phyloP scores from a whole-genome alignment of 2,888 invertebrate genomes.

The Piscicola geometra region DNA sequence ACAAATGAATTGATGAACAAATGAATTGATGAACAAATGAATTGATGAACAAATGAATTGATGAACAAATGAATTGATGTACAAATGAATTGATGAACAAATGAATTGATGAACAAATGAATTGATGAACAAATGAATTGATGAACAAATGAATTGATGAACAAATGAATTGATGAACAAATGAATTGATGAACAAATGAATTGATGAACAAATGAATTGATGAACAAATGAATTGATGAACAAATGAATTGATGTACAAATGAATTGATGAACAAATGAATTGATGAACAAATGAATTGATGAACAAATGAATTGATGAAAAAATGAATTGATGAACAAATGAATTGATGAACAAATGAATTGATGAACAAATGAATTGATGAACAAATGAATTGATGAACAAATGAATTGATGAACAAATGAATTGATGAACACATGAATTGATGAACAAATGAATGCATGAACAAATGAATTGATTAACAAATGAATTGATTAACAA shows the following conservation, averaged over 20 bases:
- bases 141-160: no score
- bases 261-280: neutral
- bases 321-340: neutral
- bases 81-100: neutral
- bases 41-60: no score
- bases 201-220: no score
- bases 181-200: neutral
- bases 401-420: no score
- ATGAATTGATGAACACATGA: constrained; percentile 59
- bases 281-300: neutral
- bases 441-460: no score
- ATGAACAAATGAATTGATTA: neutral
- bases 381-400: constrained; percentile 57
- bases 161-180: neutral
- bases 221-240: no score
- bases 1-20: no score
- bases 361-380: neutral
- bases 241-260: no score
- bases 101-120: constrained; percentile 57
- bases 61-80: no score
- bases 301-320: neutral
- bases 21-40: no score
- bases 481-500: neutral
- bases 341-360: neutral
- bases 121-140: no score